A percentile compares a stretch with the other conserved stretches of the same genome.
These are phyloP conservation scores for Cotesia typhae DNA, from an alignment of 1,140 invertebrate genomes.

Conservation along the genomic window DNA sequence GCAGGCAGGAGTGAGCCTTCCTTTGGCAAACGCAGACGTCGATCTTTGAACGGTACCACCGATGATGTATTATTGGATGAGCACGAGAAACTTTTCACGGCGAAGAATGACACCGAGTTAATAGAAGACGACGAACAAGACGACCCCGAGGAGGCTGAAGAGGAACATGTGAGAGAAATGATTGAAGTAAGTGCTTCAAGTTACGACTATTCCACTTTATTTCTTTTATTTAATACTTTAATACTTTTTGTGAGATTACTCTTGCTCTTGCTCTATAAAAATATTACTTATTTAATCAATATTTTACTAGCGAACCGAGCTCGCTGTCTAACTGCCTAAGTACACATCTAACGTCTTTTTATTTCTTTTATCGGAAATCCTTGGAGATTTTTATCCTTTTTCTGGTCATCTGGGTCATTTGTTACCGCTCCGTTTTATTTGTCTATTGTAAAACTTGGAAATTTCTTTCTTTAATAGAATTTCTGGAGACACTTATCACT, in stretches of 20 bases:
- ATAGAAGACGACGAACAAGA: slow-evolving; percentile 35
- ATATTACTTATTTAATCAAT: too few relatives aligned
- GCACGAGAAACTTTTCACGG: slow-evolving; percentile 34
- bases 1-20: slow-evolving; percentile 82
- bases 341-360: too few relatives aligned
- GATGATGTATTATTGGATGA: slow-evolving; percentile 39
- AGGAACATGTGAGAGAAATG: slow-evolving; percentile 84
- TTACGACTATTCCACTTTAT: not conserved
- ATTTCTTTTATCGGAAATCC: too few relatives aligned
- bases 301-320: too few relatives aligned
- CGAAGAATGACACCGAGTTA: slow-evolving; percentile 51
- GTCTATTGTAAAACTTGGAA: too few relatives aligned
- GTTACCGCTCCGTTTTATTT: too few relatives aligned
- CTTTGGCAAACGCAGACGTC: slow-evolving; percentile 75
- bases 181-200: slow-evolving; percentile 72
- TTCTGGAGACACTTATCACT: too few relatives aligned
- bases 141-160: slow-evolving; percentile 50
- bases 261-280: too few relatives aligned
- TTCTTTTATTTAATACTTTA: not conserved
- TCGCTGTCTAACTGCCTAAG: too few relatives aligned
- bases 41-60: slow-evolving; percentile 68
- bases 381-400: too few relatives aligned
- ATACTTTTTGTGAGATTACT: not conserved
- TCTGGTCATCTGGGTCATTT: too few relatives aligned
- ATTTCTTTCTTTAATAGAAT: too few relatives aligned